A percentile compares a stretch with the other conserved stretches of the same genome.
Conservation (phyloP, 1,140 invertebrate species). For the Cydia strobilella region DNA sequence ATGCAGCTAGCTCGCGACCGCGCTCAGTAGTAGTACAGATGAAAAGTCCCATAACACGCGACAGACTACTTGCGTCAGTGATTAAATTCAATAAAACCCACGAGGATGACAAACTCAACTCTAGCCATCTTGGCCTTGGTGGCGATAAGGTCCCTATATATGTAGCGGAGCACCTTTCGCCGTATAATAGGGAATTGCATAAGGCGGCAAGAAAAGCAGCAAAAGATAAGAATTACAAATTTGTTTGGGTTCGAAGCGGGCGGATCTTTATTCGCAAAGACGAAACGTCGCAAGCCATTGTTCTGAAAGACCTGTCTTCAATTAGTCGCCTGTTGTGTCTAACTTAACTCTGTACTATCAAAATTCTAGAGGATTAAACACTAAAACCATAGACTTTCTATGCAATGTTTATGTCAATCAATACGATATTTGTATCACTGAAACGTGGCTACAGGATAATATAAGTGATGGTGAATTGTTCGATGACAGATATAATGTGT, state of each 20-base stretch:
- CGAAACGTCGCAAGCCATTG: slow-evolving; percentile 33
- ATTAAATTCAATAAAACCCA: slow-evolving; percentile 41
- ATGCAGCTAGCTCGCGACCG: slow-evolving; percentile 34
- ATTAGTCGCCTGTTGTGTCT: neutral
- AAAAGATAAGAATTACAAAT: slow-evolving; percentile 43
- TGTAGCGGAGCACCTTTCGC: slow-evolving; percentile 46
- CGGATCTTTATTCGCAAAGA: slow-evolving; percentile 43
- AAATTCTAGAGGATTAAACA: neutral
- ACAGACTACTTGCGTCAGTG: slow-evolving; percentile 39
- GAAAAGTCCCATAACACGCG: slow-evolving; percentile 33
- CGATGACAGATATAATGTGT: slow-evolving; percentile 11
- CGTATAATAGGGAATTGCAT: slow-evolving; percentile 41
- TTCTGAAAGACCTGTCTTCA: slow-evolving; percentile 33
- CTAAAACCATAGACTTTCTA: neutral
- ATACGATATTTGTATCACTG: slow-evolving; percentile 2
- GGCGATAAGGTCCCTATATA: slow-evolving; percentile 43
- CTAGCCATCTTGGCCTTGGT: slow-evolving; percentile 34
- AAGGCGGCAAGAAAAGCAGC: slow-evolving; percentile 38
- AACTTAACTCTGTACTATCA: neutral
- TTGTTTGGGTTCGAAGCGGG: slow-evolving; percentile 44
- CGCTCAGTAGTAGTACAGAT: slow-evolving; percentile 40
- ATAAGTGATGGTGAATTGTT: neutral
- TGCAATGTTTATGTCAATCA: neutral
- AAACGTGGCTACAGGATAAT: slow-evolving; percentile 3
- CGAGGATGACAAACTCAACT: slow-evolving; percentile 38